Percentiles rank a stretch among this genome's conserved stretches.
These are phyloP conservation scores for Dasypogon diadema DNA, from an alignment of 2,888 invertebrate species.

Conservation along the genomic window DNA sequence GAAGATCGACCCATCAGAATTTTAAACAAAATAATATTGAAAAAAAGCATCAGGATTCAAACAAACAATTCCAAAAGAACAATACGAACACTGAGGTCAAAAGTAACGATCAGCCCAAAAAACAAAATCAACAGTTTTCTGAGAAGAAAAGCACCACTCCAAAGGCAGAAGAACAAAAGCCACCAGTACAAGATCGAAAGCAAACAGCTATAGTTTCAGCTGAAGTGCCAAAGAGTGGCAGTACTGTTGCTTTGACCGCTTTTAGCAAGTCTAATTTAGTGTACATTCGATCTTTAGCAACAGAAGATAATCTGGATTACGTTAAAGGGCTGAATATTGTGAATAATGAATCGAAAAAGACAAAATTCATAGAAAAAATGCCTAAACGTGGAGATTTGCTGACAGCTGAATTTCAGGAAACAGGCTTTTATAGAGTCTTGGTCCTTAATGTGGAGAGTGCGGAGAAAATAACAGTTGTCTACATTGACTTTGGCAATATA, in stretches of 20 bases:
- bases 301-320: slow-evolving; percentile 12
- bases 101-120: too few relatives aligned
- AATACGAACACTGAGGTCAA: too few relatives aligned
- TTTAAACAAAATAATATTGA: too few relatives aligned
- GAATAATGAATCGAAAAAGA: slow-evolving; percentile 54
- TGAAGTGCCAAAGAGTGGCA: slow-evolving; percentile 21
- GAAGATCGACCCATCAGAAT: too few relatives aligned
- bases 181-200: neutral
- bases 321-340: slow-evolving; percentile 33
- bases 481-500: slow-evolving; percentile 64
- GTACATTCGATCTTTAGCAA: slow-evolving; percentile 26
- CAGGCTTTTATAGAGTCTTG: slow-evolving; percentile 61
- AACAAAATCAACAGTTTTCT: too few relatives aligned
- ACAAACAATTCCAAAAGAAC: too few relatives aligned
- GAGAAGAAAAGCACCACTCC: too few relatives aligned
- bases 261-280: neutral
- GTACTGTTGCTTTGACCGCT: slow-evolving; percentile 2
- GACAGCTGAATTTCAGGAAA: slow-evolving; percentile 60
- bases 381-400: slow-evolving; percentile 63
- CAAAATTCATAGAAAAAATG: slow-evolving; percentile 57
- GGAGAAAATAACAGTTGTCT: slow-evolving; percentile 61
- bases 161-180: too few relatives aligned
- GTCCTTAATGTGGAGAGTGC: slow-evolving; percentile 61
- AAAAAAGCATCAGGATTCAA: too few relatives aligned
- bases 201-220: neutral